Evolutionary conservation across 2,113 vertebrate species (phyloP).

Genomic region (Siniperca chuatsi): DNA sequence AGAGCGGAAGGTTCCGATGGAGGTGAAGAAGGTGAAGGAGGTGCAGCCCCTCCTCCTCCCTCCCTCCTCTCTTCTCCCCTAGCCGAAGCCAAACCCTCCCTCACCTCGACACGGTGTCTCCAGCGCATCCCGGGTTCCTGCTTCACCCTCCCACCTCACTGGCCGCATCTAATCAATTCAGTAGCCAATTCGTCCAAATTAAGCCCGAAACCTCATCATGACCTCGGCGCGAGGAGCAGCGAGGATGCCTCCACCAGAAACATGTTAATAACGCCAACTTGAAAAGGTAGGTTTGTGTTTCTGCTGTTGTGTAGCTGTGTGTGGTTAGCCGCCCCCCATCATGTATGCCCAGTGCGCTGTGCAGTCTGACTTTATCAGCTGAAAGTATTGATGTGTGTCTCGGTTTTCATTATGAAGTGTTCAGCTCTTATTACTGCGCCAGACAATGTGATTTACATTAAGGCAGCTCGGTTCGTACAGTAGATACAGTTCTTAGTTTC

Average conservation of each 20-base stretch:
- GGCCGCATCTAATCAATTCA: conserved; percentile 25
- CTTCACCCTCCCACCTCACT: conserved; percentile 48
- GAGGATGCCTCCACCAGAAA: conserved; percentile 32
- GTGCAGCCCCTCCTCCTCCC: conserved; percentile 30
- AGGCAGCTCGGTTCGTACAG: not conserved
- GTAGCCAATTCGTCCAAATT: not conserved
- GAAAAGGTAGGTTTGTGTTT: conserved; percentile 61
- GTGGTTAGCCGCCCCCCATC: not conserved
- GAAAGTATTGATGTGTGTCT: conserved; percentile 35
- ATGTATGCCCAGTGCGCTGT: not conserved
- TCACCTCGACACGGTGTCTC: conserved; percentile 54
- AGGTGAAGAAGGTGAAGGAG: conserved; percentile 54
- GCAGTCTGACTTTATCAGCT: conserved; percentile 25
- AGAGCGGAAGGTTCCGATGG: conserved; percentile 19
- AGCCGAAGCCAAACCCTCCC: conserved; percentile 39
- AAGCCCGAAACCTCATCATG: conserved; percentile 48
- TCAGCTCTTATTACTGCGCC: conserved; percentile 39
- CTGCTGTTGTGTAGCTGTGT: not conserved
- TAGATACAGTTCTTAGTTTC: not conserved
- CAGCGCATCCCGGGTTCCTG: conserved; percentile 40
- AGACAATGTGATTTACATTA: not conserved
- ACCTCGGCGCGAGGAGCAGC: conserved; percentile 37
- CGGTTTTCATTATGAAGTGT: conserved; percentile 33
- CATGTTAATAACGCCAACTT: conserved; percentile 24
- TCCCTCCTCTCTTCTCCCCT: not conserved